A percentile compares a stretch with the other conserved stretches of the same genome.
Evolutionary conservation across 2,797 vertebrate species (phyloP).

Genomic region (Aplochiton taeniatus): DNA sequence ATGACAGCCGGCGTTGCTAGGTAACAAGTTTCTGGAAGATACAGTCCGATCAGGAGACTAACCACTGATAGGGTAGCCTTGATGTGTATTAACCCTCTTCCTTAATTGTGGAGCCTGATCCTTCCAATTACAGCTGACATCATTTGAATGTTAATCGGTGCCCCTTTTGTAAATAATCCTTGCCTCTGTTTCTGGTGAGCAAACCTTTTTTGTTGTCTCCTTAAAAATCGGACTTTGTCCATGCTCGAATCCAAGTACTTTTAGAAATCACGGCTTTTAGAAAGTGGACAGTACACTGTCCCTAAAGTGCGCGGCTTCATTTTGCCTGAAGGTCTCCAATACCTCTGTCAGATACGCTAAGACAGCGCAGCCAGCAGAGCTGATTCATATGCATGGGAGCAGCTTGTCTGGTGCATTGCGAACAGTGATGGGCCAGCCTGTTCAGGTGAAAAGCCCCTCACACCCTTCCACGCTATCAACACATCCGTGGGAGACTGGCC

Average conservation of each 20-base stretch:
- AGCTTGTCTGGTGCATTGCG: slow-evolving; percentile 16
- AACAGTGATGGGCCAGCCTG: slow-evolving; percentile 45
- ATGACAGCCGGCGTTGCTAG: slow-evolving; percentile 70
- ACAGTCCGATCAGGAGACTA: slow-evolving; percentile 49
- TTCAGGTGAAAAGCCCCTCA: slow-evolving; percentile 39
- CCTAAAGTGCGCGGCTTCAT: slow-evolving; percentile 2
- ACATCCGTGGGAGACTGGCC: no score
- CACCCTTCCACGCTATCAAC: slow-evolving; percentile 1
- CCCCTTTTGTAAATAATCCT: slow-evolving; percentile 8
- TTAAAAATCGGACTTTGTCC: not conserved
- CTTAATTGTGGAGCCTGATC: slow-evolving; percentile 28
- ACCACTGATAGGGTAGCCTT: slow-evolving; percentile 46
- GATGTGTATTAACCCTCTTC: slow-evolving; percentile 35
- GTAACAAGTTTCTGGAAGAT: slow-evolving; percentile 62
- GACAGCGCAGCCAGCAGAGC: not conserved
- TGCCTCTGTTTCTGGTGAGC: not conserved
- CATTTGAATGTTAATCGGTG: slow-evolving; percentile 25
- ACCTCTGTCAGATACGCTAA: no score
- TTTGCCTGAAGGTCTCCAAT: no score
- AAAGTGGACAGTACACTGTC: slow-evolving; percentile 24
- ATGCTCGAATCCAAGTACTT: not conserved
- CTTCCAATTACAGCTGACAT: slow-evolving; percentile 15
- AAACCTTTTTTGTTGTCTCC: not conserved
- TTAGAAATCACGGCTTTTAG: not conserved
- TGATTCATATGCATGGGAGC: not conserved